Evolutionary conservation across 2,113 vertebrate species (phyloP).

Genomic region (Grammomys surdaster): DNA sequence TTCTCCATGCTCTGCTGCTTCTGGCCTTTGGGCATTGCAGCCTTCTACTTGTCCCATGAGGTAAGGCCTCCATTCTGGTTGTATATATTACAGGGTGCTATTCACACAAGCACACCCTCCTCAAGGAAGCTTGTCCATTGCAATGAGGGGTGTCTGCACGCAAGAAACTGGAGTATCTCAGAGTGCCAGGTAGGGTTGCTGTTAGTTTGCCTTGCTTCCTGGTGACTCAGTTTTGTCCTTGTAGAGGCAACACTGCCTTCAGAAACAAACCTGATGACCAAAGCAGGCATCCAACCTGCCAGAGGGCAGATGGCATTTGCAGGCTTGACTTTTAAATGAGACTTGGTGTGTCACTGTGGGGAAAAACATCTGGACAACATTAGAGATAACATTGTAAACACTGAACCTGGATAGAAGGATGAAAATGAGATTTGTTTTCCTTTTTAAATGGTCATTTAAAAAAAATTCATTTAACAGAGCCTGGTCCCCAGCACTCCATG

Average conservation of each 20-base stretch:
- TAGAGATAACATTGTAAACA: rapidly evolving
- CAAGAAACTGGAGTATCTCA: background rate
- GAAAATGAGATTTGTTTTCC: background rate
- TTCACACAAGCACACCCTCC: rapidly evolving
- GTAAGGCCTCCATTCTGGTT: constrained; percentile 80
- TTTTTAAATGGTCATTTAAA: background rate
- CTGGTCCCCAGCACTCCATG: rapidly evolving
- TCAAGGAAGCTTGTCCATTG: background rate
- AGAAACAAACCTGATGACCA: background rate
- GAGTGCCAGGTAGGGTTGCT: background rate
- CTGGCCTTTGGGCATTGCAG: constrained; percentile 96
- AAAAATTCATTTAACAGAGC: background rate
- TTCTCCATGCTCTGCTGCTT: constrained; percentile 99
- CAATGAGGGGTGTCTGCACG: too few relatives aligned
- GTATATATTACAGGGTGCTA: rapidly evolving
- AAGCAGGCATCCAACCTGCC: background rate
- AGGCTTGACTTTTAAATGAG: background rate
- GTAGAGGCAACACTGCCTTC: background rate
- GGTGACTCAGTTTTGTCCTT: background rate
- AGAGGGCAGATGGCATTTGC: background rate
- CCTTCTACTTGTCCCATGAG: constrained; percentile 96
- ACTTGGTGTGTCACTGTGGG: rapidly evolving
- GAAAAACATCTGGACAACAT: background rate
- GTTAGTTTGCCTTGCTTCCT: background rate
- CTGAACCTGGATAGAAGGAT: background rate